Percentiles rank a stretch among this genome's conserved stretches.
phyloP scores from a whole-genome alignment of 2,797 vertebrate species.

The Cryptoblepharus egeriae region DNA sequence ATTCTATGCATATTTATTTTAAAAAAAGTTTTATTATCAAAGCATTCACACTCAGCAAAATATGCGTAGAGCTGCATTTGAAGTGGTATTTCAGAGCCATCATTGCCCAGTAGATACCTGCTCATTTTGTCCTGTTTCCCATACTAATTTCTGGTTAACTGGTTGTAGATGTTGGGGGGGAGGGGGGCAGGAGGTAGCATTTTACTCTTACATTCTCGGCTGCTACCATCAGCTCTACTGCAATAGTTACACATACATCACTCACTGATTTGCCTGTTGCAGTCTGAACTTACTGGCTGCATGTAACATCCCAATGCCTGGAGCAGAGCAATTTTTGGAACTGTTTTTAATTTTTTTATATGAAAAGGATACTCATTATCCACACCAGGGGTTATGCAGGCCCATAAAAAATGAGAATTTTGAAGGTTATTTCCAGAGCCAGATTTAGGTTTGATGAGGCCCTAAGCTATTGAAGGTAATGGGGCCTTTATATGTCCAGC shows the following conservation, averaged over 20 bases:
- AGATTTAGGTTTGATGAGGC: too few species aligned
- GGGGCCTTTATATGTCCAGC: too few species aligned
- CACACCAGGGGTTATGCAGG: not conserved
- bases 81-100: too few species aligned
- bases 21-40: not conserved
- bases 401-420: not conserved
- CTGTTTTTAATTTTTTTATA: not conserved
- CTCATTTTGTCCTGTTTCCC: not conserved
- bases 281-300: not conserved
- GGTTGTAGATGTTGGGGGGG: not conserved
- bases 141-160: not conserved
- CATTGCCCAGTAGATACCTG: not conserved
- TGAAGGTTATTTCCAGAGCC: too few species aligned
- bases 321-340: not conserved
- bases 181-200: not conserved
- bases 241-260: not conserved
- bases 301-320: not conserved
- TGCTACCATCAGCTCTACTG: not conserved
- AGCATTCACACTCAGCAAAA: not conserved
- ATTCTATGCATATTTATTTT: not conserved
- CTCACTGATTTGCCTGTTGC: not conserved
- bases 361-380: not conserved
- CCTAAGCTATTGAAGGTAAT: too few species aligned
- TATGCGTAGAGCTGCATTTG: not conserved
- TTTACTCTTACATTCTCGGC: too few species aligned